These are phyloP conservation scores for Thalassophryne amazonica DNA, from an alignment of 2,797 vertebrate genomes.

Conservation along the genomic window DNA sequence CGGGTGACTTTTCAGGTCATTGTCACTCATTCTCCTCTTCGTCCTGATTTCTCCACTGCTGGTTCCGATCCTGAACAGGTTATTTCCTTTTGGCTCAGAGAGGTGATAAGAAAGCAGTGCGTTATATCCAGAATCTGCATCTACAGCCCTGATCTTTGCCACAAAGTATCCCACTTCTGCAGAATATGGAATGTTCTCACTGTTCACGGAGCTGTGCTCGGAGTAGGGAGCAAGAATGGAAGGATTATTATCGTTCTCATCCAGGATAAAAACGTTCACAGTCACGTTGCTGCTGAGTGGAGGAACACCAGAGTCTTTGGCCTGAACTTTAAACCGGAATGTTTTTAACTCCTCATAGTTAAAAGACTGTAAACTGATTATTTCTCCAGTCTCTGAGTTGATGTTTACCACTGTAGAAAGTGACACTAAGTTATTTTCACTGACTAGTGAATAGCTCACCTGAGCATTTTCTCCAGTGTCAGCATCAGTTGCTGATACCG, in stretches of 20 bases:
- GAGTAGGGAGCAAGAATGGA: conserved; percentile 56
- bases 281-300: conserved; percentile 69
- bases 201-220: conserved; percentile 40
- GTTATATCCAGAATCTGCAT: conserved; percentile 62
- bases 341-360: conserved; percentile 54
- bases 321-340: conserved; percentile 47
- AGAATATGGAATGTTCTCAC: conserved; percentile 52
- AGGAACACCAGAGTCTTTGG: conserved; percentile 62
- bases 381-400: conserved; percentile 60
- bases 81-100: conserved; percentile 48
- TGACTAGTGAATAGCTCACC: conserved; percentile 28
- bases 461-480: conserved; percentile 34
- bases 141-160: conserved; percentile 66
- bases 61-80: conserved; percentile 59
- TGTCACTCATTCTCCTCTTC: conserved; percentile 54
- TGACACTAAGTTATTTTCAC: neutral
- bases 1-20: conserved; percentile 48
- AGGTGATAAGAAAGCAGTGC: conserved; percentile 58
- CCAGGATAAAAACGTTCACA: conserved; percentile 46
- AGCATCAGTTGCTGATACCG: conserved; percentile 34
- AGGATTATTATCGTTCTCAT: conserved; percentile 61
- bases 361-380: conserved; percentile 42
- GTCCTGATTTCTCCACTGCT: conserved; percentile 47
- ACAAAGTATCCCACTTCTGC: conserved; percentile 60
- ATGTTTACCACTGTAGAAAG: conserved; percentile 38